Conservation (phyloP, 37 sponge, comb jelly and placozoan species). For the Chondrosia reniformis region DNA sequence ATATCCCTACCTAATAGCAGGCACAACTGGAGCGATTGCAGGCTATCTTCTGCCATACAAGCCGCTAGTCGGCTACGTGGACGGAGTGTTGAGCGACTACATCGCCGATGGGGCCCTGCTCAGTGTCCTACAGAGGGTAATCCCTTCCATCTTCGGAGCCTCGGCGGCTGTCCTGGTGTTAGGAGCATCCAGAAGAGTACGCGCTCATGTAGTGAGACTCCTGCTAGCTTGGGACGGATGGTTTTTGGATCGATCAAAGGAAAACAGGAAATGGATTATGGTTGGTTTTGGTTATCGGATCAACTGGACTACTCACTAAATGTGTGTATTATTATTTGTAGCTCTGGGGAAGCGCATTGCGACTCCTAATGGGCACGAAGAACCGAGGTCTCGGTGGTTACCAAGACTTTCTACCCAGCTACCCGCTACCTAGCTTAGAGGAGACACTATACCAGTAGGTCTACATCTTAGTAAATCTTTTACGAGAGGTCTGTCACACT, state of each 20-base stretch:
- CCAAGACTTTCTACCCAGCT: constrained; percentile 58
- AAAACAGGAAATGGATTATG: neutral
- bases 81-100: neutral
- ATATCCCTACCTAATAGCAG: constrained; percentile 1
- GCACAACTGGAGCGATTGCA: neutral
- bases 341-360: constrained; percentile 64
- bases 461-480: neutral
- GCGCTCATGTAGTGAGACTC: constrained; percentile 34
- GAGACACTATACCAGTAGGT: constrained; percentile 56
- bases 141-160: constrained; percentile 4
- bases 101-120: neutral
- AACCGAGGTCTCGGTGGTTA: constrained; percentile 42
- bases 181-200: constrained; percentile 17
- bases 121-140: neutral
- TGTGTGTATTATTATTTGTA: constrained; percentile 5
- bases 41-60: constrained; percentile 1
- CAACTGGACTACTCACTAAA: neutral
- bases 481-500: neutral
- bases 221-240: constrained; percentile 62
- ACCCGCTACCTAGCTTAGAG: constrained; percentile 66
- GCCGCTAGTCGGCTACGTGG: constrained; percentile 2
- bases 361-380: constrained; percentile 39
- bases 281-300: neutral
- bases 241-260: constrained; percentile 39
- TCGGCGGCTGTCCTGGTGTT: neutral